Evolutionary conservation across 2,113 vertebrate species (phyloP).

Genomic region (Platycercus adscitus): DNA sequence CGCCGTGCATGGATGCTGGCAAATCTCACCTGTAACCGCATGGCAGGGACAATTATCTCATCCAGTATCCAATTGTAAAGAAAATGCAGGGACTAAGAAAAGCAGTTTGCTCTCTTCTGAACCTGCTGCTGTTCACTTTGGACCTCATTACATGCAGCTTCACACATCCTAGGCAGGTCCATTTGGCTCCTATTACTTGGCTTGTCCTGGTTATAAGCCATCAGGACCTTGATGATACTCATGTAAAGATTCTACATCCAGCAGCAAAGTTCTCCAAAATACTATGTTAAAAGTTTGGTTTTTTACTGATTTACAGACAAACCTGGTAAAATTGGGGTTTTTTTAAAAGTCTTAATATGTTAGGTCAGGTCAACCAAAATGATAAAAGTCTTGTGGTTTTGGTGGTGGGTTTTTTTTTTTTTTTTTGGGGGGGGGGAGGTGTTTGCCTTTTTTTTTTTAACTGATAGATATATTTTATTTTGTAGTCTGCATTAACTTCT

Average conservation of each 20-base stretch:
- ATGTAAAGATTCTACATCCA: background rate
- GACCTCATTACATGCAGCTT: background rate
- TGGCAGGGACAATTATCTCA: background rate
- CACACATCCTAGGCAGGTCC: background rate
- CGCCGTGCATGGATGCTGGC: accelerated
- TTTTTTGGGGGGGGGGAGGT: background rate
- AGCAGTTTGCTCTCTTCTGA: background rate
- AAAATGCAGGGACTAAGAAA: background rate
- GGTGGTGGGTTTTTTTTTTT: background rate
- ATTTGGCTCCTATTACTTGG: background rate
- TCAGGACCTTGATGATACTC: background rate
- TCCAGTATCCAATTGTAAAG: background rate
- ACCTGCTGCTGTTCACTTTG: background rate
- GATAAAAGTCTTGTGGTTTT: background rate
- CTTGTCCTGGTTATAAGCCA: background rate
- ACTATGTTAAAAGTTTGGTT: background rate
- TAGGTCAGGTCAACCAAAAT: background rate
- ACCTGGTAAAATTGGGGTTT: background rate
- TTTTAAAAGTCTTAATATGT: background rate
- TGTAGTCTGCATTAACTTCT: background rate
- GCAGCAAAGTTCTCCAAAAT: background rate
- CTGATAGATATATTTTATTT: background rate
- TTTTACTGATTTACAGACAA: background rate
- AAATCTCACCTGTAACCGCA: background rate
- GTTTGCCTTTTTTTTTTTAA: background rate